A percentile compares a stretch with the other conserved stretches of the same genome.
These are phyloP conservation scores for Uropsilus gracilis DNA, from an alignment of 2,113 vertebrate genomes.

Conservation along the genomic window DNA sequence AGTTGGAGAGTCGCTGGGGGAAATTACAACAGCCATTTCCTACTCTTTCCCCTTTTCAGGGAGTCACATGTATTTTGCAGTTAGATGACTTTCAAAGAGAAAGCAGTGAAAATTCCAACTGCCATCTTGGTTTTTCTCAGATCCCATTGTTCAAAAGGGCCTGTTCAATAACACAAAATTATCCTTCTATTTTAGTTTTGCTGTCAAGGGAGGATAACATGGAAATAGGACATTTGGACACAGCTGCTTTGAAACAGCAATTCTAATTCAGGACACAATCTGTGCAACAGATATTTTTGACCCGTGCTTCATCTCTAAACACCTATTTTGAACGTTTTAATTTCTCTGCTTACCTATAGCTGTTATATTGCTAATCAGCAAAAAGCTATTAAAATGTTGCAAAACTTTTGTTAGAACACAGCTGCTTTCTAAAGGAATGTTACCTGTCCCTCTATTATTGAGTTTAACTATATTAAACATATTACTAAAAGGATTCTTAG, in stretches of 20 bases:
- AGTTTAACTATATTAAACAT: constrained; percentile 27
- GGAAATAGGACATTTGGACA: background rate
- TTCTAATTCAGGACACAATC: constrained; percentile 2
- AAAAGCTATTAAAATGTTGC: background rate
- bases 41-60: background rate
- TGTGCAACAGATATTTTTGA: background rate
- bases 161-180: background rate
- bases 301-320: background rate
- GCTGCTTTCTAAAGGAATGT: background rate
- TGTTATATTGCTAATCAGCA: constrained; percentile 19
- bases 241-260: background rate
- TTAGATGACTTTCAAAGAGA: constrained; percentile 3
- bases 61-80: background rate
- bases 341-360: constrained; percentile 23
- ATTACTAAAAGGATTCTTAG: background rate
- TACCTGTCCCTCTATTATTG: background rate
- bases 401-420: constrained; percentile 44
- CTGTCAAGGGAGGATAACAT: background rate
- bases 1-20: background rate
- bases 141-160: background rate
- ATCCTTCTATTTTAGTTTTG: background rate
- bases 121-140: background rate
- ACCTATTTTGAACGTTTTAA: background rate
- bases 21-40: background rate
- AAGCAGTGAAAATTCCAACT: background rate